Evolutionary conservation across 2,888 invertebrate genomes (phyloP).

Genomic region (Melinopterus prodromus): DNA sequence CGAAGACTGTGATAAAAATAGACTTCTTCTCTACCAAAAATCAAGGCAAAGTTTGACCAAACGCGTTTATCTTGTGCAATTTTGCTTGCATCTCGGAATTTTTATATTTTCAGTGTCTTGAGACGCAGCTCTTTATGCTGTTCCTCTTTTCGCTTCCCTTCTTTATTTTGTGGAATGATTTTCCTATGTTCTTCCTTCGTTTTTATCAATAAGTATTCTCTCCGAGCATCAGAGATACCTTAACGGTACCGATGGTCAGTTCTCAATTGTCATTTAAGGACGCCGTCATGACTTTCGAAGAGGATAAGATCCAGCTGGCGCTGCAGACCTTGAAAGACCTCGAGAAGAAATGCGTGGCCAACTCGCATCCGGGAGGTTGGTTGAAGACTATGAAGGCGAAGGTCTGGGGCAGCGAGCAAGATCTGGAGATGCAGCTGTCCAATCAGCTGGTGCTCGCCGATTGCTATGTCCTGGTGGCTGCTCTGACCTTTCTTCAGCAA

Average conservation of each 20-base stretch:
- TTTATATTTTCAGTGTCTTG: no score
- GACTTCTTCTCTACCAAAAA: background rate
- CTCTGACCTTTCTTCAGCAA: constrained; percentile 71
- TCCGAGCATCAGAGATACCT: no score
- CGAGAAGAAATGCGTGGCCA: constrained; percentile 31
- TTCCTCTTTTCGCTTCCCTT: no score
- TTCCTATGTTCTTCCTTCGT: background rate
- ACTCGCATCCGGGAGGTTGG: constrained; percentile 59
- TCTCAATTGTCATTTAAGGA: constrained; percentile 61
- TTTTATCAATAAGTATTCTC: background rate
- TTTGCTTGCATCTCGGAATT: no score
- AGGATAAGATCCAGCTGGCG: constrained; percentile 69
- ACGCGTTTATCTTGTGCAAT: no score
- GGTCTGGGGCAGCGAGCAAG: constrained; percentile 56
- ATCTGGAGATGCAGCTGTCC: constrained; percentile 52
- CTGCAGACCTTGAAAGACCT: constrained; percentile 64
- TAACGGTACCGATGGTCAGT: no score
- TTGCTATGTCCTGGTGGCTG: constrained; percentile 70
- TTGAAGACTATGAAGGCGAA: constrained; percentile 64
- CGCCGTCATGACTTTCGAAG: constrained; percentile 75
- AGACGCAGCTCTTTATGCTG: no score
- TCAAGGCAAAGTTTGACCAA: no score
- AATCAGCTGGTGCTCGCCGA: constrained; percentile 71
- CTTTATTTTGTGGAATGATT: no score
- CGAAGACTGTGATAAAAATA: no score